Conservation (phyloP, 2,888 invertebrate genomes). For the Erebia aethiops region DNA sequence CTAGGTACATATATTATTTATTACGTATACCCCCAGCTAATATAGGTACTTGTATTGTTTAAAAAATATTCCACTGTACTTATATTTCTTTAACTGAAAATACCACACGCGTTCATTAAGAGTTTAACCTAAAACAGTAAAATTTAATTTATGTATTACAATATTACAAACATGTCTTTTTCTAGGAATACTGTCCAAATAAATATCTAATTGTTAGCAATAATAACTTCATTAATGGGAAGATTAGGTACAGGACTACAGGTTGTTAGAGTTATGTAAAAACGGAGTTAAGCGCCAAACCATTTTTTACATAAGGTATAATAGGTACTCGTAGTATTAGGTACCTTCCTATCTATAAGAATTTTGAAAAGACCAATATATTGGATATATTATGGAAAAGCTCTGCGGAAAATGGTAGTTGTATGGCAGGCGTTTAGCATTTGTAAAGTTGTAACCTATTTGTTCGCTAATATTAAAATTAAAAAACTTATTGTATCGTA, state of each 20-base stretch:
- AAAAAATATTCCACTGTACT: not conserved
- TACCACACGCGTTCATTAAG: conserved; percentile 48
- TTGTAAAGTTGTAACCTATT: too few relatives aligned
- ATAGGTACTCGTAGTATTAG: not conserved
- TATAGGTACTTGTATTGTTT: not conserved
- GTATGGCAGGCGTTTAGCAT: too few relatives aligned
- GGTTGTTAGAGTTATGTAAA: conserved; percentile 46
- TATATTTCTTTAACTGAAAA: conserved; percentile 32
- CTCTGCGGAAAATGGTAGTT: not conserved
- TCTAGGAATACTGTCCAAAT: conserved; percentile 77
- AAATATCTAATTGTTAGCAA: conserved; percentile 55
- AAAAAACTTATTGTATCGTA: too few relatives aligned
- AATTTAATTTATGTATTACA: conserved; percentile 52
- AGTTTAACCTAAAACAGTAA: conserved; percentile 55
- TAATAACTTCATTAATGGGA: conserved; percentile 60
- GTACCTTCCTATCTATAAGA: not conserved
- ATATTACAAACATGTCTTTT: conserved; percentile 78
- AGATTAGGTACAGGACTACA: too few relatives aligned
- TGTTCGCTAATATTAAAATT: too few relatives aligned
- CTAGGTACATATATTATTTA: conserved; percentile 13
- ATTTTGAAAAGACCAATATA: not conserved
- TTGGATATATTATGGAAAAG: not conserved
- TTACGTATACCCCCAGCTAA: conserved; percentile 41
- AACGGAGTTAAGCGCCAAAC: not conserved
- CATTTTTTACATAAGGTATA: not conserved